A percentile compares a stretch with the other conserved stretches of the same genome.
Conservation (phyloP, 2,797 vertebrate genomes). For the Cossypha caffra region DNA sequence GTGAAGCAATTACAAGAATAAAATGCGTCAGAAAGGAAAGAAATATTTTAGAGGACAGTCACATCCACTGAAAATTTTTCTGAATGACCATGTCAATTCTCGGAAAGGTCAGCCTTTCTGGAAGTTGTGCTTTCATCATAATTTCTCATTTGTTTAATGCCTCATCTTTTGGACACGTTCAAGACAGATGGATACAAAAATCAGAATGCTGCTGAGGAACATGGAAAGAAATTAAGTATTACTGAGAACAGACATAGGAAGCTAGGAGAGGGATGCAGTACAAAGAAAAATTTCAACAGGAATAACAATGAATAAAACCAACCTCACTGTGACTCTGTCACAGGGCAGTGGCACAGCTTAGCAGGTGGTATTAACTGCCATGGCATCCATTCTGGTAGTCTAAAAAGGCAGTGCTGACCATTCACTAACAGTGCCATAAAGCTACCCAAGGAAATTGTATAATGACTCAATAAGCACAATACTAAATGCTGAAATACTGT, state of each 20-base stretch:
- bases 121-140: not conserved
- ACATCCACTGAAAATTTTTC: not conserved
- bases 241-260: not conserved
- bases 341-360: not conserved
- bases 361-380: not conserved
- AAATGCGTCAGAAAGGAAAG: not conserved
- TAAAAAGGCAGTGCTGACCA: not conserved
- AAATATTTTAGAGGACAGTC: not conserved
- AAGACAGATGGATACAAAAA: not conserved
- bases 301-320: not conserved
- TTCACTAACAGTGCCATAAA: not conserved
- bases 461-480: not conserved
- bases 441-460: not conserved
- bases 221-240: not conserved
- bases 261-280: not conserved
- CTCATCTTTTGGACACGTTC: not conserved
- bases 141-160: not conserved
- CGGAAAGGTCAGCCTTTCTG: not conserved
- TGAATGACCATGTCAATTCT: not conserved
- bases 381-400: not conserved
- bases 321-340: not conserved
- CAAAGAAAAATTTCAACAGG: not conserved
- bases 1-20: not conserved
- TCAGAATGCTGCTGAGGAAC: not conserved
- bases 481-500: not conserved